A percentile compares a stretch with the other conserved stretches of the same genome.
These are phyloP conservation scores for Pocillopora verrucosa DNA, from an alignment of 64 coral and sea anemone species.

Conservation along the genomic window DNA sequence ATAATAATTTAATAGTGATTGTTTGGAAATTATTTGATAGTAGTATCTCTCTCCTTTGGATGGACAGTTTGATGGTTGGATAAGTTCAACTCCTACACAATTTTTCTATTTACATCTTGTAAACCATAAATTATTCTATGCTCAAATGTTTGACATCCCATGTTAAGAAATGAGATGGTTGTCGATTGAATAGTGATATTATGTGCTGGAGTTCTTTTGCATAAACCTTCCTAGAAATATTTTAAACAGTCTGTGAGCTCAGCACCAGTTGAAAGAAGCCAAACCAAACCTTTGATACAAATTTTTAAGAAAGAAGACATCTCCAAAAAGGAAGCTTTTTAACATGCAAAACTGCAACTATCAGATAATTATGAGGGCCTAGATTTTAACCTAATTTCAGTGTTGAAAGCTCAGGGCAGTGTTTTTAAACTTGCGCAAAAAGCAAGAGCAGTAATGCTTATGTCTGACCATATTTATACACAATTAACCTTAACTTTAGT, in stretches of 20 bases:
- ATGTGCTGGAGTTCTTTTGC: not conserved
- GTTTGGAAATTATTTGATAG: not conserved
- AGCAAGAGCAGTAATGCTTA: not conserved
- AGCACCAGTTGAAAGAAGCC: not conserved
- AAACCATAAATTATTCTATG: slow-evolving; percentile 15
- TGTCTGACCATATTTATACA: too few relatives aligned
- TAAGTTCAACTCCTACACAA: not conserved
- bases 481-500: too few relatives aligned
- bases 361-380: not conserved
- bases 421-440: not conserved
- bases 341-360: not conserved
- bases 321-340: not conserved
- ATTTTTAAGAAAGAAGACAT: not conserved
- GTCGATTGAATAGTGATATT: not conserved
- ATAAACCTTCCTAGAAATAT: not conserved
- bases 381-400: too few relatives aligned
- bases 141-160: slow-evolving; percentile 15
- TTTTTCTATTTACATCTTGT: slow-evolving; percentile 21
- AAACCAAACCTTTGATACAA: slow-evolving; percentile 7
- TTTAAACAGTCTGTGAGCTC: not conserved
- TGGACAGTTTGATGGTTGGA: not conserved
- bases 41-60: not conserved
- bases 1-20: not conserved
- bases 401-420: not conserved
- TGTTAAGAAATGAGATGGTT: slow-evolving; percentile 8